phyloP scores from a whole-genome alignment of 2,888 invertebrate genomes.

The Erebia palarica region DNA sequence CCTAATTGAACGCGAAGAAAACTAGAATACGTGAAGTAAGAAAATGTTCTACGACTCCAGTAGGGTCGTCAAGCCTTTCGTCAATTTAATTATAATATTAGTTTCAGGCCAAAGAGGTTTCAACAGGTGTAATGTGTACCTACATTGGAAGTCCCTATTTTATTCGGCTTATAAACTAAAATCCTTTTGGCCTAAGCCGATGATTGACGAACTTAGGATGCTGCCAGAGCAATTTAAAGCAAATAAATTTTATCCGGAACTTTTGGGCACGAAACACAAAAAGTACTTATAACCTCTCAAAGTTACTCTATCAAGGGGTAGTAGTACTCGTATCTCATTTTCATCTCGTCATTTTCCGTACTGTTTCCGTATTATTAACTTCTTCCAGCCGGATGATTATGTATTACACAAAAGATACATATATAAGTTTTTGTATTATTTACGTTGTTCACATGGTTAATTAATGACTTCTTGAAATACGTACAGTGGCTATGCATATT shows the following conservation, averaged over 20 bases:
- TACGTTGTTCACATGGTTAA: too few species aligned
- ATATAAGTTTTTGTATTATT: not conserved
- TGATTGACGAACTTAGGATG: slow-evolving; percentile 1
- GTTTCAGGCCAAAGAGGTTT: not conserved
- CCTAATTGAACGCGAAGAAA: too few species aligned
- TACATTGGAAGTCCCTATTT: not conserved
- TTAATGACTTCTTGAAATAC: too few species aligned
- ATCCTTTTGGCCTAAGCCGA: not conserved
- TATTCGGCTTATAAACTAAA: not conserved
- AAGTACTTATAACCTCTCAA: not conserved
- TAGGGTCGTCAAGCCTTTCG: not conserved
- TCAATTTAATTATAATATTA: not conserved
- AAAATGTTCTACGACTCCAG: not conserved
- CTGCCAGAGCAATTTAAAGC: slow-evolving; percentile 2
- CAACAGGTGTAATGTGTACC: too few species aligned
- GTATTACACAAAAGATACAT: not conserved
- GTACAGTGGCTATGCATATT: too few species aligned
- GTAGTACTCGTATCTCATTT: not conserved
- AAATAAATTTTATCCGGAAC: not conserved
- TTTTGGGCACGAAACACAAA: not conserved
- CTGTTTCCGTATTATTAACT: not conserved
- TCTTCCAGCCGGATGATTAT: not conserved
- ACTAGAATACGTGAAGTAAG: not conserved
- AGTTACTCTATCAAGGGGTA: not conserved
- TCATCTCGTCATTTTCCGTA: not conserved